These are phyloP conservation scores for Oxycera nigricornis DNA, from an alignment of 2,888 invertebrate genomes.

Conservation along the genomic window DNA sequence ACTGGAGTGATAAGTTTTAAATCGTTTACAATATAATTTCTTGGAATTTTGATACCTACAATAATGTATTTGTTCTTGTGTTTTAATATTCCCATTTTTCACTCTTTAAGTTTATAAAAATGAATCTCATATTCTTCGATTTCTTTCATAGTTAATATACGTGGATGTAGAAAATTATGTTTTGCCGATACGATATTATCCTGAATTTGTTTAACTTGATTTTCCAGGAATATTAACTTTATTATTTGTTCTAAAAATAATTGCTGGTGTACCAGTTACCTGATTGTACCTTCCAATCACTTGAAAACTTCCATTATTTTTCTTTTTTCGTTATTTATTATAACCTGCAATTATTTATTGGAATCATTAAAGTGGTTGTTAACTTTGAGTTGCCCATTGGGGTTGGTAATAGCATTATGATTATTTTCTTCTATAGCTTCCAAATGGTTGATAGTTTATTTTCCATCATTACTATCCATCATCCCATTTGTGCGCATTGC, in stretches of 20 bases:
- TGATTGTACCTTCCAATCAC: too few relatives aligned
- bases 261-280: too few relatives aligned
- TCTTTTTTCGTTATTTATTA: constrained; percentile 42
- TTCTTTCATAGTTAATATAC: constrained; percentile 43
- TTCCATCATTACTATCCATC: constrained; percentile 41
- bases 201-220: constrained; percentile 44
- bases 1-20: too few relatives aligned
- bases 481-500: too few relatives aligned
- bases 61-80: too few relatives aligned
- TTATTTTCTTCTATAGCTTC: constrained; percentile 39
- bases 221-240: constrained; percentile 12
- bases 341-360: constrained; percentile 43
- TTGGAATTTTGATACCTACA: too few relatives aligned
- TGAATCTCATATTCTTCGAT: constrained; percentile 41
- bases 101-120: constrained; percentile 42
- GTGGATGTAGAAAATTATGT: constrained; percentile 44
- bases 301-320: constrained; percentile 38
- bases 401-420: constrained; percentile 43
- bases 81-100: constrained; percentile 39
- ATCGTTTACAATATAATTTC: too few relatives aligned
- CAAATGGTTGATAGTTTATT: too few relatives aligned
- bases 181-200: constrained; percentile 64
- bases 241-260: too few relatives aligned
- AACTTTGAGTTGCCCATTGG: constrained; percentile 44
- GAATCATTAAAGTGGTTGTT: constrained; percentile 44